Percentiles rank a stretch among this genome's conserved stretches.
Evolutionary conservation across 2,113 vertebrate genomes (phyloP).

Genomic region (Bufo bufo): DNA sequence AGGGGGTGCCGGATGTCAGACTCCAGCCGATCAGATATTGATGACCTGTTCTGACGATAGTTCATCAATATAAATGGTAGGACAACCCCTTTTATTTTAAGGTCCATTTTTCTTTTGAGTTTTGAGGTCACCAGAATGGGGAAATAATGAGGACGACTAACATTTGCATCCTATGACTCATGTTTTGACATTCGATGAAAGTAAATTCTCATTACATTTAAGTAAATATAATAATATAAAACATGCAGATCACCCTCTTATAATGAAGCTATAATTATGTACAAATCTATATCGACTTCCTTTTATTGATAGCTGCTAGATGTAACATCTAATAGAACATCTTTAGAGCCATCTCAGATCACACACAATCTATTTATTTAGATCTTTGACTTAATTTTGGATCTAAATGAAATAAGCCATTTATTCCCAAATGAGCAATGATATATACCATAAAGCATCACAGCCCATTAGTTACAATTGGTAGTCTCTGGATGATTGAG

Average conservation of each 20-base stretch:
- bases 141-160: neutral
- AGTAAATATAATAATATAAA: neutral
- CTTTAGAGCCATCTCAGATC: conserved; percentile 67
- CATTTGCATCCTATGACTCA: too few relatives aligned
- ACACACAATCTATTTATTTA: conserved; percentile 63
- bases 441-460: conserved; percentile 63
- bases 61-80: too few relatives aligned
- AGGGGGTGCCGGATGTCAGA: too few relatives aligned
- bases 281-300: neutral
- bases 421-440: conserved; percentile 67
- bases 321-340: conserved; percentile 67
- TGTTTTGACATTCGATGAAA: neutral
- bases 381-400: conserved; percentile 66
- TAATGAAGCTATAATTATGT: neutral
- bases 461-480: conserved; percentile 69
- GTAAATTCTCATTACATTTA: neutral
- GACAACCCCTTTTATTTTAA: too few relatives aligned
- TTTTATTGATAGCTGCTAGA: conserved; percentile 58
- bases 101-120: neutral
- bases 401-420: conserved; percentile 67
- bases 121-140: neutral
- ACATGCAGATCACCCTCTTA: neutral
- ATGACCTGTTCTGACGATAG: too few relatives aligned
- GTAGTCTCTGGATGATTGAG: conserved; percentile 64
- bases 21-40: too few relatives aligned